Base-by-base conservation (phyloP, 2,888 invertebrate genomes). In the Spialia ferax region DNA sequence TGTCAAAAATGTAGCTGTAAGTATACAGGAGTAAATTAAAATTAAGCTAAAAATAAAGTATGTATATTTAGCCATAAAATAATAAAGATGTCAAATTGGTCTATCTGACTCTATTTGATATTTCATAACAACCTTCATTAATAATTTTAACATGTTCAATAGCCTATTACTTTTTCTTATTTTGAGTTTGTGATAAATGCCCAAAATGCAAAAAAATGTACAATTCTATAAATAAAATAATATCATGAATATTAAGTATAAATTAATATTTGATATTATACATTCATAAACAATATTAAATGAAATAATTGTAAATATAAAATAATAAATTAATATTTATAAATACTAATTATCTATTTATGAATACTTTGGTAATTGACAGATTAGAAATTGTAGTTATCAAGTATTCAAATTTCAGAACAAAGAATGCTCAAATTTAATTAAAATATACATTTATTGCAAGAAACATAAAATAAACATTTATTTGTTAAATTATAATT, bases 371-470 rank as follows among this genome's bases (percentile, higher is more conserved):
- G 11, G n/a, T 15, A 54, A 54, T 54, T 54, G 54, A 54, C 54
- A n/a, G 10, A 26, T 26, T 29, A 22, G 2, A 18, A n/a, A 23
- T 38, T n/a, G 26, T 6, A 42, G 42, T 38, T 22, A 59, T 10
- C 42, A 35, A 59, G 13, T 26, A 42, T 10, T 23, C n/a, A 38
- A 42, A 38, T 11, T 10, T 22, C 3, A 32, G 26, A 1, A 57
- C 13, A 22, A 57, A 57, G 13, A 23, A 59, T 15, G n/a, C 8
- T 29, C 18, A 45, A 29, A 60, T 15, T 48, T 22, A 48, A 20
- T 64, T 56, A 7, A 23, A 32, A 26, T 57, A 6, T 57, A 64
- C 56, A 57, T 64, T 57, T 64, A 48, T 29, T 56, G 22, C 45
- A 45, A 23, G 32, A 48, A 56, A 23, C 22, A 57, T 42, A 56